Evolutionary conservation across 2,797 vertebrate species (phyloP), one percentile per base, ranked within the genome.

Genomic region (Varecia variegata): DNA sequence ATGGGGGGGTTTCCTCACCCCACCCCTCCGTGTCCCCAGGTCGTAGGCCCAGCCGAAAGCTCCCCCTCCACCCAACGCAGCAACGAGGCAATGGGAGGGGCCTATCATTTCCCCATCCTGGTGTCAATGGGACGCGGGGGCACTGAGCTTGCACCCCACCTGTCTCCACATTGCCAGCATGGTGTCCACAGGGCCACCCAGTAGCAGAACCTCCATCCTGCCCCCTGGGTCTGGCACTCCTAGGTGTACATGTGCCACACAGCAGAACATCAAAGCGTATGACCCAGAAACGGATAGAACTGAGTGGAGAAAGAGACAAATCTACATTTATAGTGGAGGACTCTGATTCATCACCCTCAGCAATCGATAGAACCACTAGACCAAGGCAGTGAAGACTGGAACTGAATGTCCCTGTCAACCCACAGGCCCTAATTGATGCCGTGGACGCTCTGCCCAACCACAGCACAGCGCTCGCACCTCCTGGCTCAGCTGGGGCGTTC

Each of bases 51-150:
- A 17, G 20, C 50, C 14, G 50, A 60, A 32, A 18, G 85, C 71
- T 43, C 3, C 30, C 6, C 27, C 7, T 1, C 3, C 0, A 0
- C 27, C n/a, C 32, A 4, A 14, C 1, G 5, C 0, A 50, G 35
- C 60, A 35, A 11, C 4, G 0, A 9, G 50, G 50, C 18, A 0
- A 83, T 25, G 17, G 25, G 20, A 32, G 7, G 32, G 14, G 7
- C 77, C 32, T 45, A 60, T 76, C 2, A 3, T 32, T 76, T 58
- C 35, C n/a, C 40, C 0, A 0, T 25, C 27, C 21, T 38, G 12
- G 79, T 71, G 35, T 68, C 20, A 6, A 2, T 0, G 1, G 65
- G 20, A 11, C 32, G 8, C 3, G 0, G 32, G 52, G 62, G 52
- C 32, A 52, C 25, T 50, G 38, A 23, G 20, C 32, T 30, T 25